Conservation (phyloP, 2,797 vertebrate genomes). For the Halcyon chelicuti region DNA sequence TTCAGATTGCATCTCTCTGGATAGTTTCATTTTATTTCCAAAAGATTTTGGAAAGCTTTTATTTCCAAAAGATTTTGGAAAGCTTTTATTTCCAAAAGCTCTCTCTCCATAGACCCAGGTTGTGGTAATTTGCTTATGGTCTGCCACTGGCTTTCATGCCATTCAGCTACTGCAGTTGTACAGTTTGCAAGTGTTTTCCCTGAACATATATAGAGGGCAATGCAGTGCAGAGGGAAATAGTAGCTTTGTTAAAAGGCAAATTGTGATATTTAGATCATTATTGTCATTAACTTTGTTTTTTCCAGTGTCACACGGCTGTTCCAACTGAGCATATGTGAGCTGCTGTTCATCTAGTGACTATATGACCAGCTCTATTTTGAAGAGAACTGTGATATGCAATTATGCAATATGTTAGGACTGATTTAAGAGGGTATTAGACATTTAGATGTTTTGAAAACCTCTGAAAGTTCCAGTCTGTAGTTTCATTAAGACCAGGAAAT, state of each 20-base stretch:
- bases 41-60: no score
- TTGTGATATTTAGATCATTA: background rate
- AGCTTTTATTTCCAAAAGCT: constrained; percentile 23
- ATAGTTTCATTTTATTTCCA: constrained; percentile 33
- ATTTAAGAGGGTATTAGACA: background rate
- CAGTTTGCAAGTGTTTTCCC: background rate
- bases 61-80: background rate
- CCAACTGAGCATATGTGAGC: background rate
- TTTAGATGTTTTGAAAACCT: background rate
- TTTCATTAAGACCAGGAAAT: background rate
- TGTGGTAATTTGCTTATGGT: constrained; percentile 9
- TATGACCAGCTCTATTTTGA: background rate
- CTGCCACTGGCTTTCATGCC: constrained; percentile 4
- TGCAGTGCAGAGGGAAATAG: constrained; percentile 3
- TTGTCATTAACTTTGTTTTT: background rate
- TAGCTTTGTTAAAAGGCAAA: constrained; percentile 50
- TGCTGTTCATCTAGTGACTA: background rate
- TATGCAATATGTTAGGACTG: background rate
- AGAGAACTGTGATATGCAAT: background rate
- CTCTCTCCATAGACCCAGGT: constrained; percentile 21
- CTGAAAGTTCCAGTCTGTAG: background rate
- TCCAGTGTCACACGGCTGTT: background rate
- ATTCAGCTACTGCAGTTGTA: background rate
- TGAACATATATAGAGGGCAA: background rate
- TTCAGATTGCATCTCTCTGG: constrained; percentile 5